phyloP scores from a whole-genome alignment of 2,888 invertebrate genomes.

The Xanthia togata region DNA sequence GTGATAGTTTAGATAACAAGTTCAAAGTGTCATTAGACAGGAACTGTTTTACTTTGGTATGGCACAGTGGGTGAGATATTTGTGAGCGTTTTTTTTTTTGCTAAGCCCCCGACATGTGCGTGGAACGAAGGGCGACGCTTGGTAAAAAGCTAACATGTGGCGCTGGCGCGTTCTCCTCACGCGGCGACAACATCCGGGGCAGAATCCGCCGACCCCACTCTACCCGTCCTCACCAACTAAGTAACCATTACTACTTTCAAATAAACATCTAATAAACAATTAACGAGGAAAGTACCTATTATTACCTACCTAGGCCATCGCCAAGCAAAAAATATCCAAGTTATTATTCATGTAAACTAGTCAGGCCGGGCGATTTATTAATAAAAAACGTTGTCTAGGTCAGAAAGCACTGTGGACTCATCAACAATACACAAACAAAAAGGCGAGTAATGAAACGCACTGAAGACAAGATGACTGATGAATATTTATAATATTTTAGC shows the following conservation, averaged over 20 bases:
- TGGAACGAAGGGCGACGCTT: slow-evolving; percentile 70
- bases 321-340: slow-evolving; percentile 16
- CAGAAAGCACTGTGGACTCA: slow-evolving; percentile 57
- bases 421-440: slow-evolving; percentile 69
- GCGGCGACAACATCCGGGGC: slow-evolving; percentile 74
- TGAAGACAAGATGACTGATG: slow-evolving; percentile 68
- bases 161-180: slow-evolving; percentile 71
- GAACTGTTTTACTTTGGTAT: slow-evolving; percentile 54
- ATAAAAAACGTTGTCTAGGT: slow-evolving; percentile 56
- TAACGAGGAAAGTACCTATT: slow-evolving; percentile 20
- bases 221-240: slow-evolving; percentile 41
- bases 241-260: slow-evolving; percentile 57
- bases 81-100: slow-evolving; percentile 68
- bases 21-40: slow-evolving; percentile 69
- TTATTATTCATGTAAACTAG: slow-evolving; percentile 30
- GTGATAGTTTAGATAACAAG: slow-evolving; percentile 67
- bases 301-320: background rate
- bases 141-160: slow-evolving; percentile 79
- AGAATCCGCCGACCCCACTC: slow-evolving; percentile 66
- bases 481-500: slow-evolving; percentile 74
- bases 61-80: slow-evolving; percentile 64
- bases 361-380: slow-evolving; percentile 40
- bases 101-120: slow-evolving; percentile 73
- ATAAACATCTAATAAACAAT: slow-evolving; percentile 45
- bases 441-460: slow-evolving; percentile 66